Evolutionary conservation across 2,888 invertebrate genomes (phyloP).

Genomic region (Liposcelis brunnea): DNA sequence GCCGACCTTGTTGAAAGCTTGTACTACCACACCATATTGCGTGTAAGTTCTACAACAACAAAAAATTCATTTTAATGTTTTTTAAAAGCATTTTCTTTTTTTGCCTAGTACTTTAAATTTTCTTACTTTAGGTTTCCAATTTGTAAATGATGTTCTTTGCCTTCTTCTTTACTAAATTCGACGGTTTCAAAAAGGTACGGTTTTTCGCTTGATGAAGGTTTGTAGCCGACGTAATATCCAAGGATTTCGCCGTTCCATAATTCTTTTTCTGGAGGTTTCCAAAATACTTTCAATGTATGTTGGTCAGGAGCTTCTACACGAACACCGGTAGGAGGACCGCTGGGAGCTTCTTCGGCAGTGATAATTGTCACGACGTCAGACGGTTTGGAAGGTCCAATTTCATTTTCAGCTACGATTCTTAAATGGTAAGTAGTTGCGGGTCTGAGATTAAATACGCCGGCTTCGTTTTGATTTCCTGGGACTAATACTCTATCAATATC

Average conservation of each 20-base stretch:
- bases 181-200: conserved; percentile 83
- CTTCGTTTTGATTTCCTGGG: conserved; percentile 77
- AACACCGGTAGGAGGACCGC: conserved; percentile 66
- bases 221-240: conserved; percentile 82
- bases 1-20: conserved; percentile 87
- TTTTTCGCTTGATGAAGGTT: conserved; percentile 58
- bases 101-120: neutral
- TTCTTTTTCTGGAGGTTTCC: conserved; percentile 77
- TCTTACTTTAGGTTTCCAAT: conserved; percentile 56
- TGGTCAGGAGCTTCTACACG: conserved; percentile 77
- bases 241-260: conserved; percentile 87
- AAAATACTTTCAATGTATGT: conserved; percentile 68
- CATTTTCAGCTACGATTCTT: conserved; percentile 83
- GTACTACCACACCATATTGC: conserved; percentile 88
- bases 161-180: conserved; percentile 79
- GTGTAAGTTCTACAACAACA: conserved; percentile 81
- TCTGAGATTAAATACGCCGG: conserved; percentile 71
- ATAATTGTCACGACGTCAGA: conserved; percentile 88
- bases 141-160: conserved; percentile 74
- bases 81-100: neutral
- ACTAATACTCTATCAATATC: conserved; percentile 77
- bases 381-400: conserved; percentile 80
- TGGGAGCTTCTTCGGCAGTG: conserved; percentile 83
- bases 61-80: conserved; percentile 16
- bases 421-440: conserved; percentile 89